A percentile compares a stretch with the other conserved stretches of the same genome.
Conservation (phyloP, 2,113 vertebrate species). For the Eublepharis macularius region DNA sequence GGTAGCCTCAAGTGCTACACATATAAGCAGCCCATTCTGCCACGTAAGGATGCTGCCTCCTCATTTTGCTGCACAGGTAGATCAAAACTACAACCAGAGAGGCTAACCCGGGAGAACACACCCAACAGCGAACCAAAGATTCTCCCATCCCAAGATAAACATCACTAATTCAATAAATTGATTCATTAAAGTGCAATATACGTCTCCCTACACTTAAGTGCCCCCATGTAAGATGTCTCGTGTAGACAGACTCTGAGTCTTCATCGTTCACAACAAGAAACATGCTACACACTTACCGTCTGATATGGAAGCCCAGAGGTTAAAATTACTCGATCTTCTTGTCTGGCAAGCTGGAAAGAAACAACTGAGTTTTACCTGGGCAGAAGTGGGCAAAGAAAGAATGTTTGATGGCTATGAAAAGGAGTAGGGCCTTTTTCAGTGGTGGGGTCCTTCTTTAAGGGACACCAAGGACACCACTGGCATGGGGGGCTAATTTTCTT, state of each 20-base stretch:
- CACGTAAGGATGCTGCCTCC: not conserved
- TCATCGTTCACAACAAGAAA: not conserved
- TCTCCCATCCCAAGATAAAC: too few species aligned
- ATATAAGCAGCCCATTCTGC: not conserved
- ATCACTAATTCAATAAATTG: too few species aligned
- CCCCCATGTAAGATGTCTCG: too few species aligned
- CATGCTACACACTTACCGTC: constrained; percentile 70
- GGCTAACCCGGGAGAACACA: too few species aligned
- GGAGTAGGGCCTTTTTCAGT: not conserved
- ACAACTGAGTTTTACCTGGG: constrained; percentile 6
- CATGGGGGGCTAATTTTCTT: too few species aligned
- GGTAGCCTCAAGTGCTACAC: not conserved
- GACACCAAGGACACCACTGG: too few species aligned
- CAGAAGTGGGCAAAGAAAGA: constrained; percentile 2
- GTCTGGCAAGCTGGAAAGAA: constrained; percentile 79
- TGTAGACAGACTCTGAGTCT: too few species aligned
- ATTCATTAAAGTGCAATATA: too few species aligned
- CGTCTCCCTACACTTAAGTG: too few species aligned
- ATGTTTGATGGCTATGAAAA: not conserved
- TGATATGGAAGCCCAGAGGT: constrained; percentile 86
- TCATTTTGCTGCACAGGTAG: too few species aligned
- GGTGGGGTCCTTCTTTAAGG: not conserved
- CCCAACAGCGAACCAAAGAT: too few species aligned
- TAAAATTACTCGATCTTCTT: constrained; percentile 84
- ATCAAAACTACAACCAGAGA: too few species aligned